These are phyloP conservation scores for Stylophora pistillata DNA, from an alignment of 64 coral and sea anemone genomes.

Conservation along the genomic window DNA sequence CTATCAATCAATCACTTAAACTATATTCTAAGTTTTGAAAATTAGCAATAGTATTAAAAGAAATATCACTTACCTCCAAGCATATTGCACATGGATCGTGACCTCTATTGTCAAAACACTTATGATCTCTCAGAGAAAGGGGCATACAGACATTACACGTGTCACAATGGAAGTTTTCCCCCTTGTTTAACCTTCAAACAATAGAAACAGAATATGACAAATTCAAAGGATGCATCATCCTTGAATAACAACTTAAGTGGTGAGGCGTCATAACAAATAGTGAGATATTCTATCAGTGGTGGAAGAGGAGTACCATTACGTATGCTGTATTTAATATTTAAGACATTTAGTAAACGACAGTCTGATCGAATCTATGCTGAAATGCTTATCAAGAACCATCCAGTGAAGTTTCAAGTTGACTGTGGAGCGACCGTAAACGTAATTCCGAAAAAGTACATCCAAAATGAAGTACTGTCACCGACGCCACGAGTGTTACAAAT, in stretches of 20 bases:
- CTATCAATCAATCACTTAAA: no score
- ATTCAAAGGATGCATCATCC: no score
- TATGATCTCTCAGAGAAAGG: not conserved
- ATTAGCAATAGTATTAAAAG: no score
- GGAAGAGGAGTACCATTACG: no score
- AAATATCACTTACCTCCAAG: not conserved
- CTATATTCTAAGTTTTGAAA: no score
- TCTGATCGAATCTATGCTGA: constrained; percentile 40
- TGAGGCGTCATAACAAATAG: no score
- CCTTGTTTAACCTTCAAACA: constrained; percentile 26
- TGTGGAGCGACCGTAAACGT: constrained; percentile 42
- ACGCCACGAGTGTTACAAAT: constrained; percentile 26
- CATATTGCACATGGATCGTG: constrained; percentile 39
- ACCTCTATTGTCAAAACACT: constrained; percentile 26
- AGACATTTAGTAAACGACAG: no score
- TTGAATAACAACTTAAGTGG: no score
- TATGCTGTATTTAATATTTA: no score
- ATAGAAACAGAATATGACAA: not conserved
- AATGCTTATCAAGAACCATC: constrained; percentile 13
- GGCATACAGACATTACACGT: constrained; percentile 37
- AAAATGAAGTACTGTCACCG: constrained; percentile 3
- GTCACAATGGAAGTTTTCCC: constrained; percentile 18
- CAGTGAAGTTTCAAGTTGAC: constrained; percentile 21
- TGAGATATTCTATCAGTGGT: no score
- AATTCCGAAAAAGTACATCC: constrained; percentile 10